These are phyloP conservation scores for Watsonalla binaria DNA, from an alignment of 2,888 invertebrate genomes.

Conservation along the genomic window DNA sequence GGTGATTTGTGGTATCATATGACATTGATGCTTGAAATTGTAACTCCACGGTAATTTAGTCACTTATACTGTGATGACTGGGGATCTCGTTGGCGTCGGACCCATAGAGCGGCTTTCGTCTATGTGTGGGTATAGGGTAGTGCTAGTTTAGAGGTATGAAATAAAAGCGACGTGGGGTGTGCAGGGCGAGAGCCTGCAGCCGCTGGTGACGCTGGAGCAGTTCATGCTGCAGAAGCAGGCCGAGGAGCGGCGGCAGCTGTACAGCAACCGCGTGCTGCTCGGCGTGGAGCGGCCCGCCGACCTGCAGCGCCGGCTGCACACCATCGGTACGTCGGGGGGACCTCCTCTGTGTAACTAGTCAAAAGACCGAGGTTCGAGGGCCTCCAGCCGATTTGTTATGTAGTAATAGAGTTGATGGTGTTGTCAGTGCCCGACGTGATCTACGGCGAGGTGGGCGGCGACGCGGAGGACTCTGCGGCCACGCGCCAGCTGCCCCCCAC, in stretches of 20 bases:
- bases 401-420: neutral
- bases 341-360: too few relatives aligned
- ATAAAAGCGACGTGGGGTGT: slow-evolving; percentile 4
- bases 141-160: neutral
- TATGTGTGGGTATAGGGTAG: too few relatives aligned
- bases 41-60: too few relatives aligned
- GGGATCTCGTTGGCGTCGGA: too few relatives aligned
- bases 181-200: slow-evolving; percentile 77
- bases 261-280: slow-evolving; percentile 75
- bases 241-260: slow-evolving; percentile 78
- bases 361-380: too few relatives aligned
- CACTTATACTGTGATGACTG: too few relatives aligned
- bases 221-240: slow-evolving; percentile 88
- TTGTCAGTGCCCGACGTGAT: slow-evolving; percentile 74
- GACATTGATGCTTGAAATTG: too few relatives aligned
- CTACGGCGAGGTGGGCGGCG: slow-evolving; percentile 60
- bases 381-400: too few relatives aligned
- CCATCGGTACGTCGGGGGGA: too few relatives aligned
- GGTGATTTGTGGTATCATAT: slow-evolving; percentile 6
- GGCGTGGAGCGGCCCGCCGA: slow-evolving; percentile 60
- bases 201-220: slow-evolving; percentile 87
- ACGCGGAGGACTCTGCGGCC: slow-evolving; percentile 9
- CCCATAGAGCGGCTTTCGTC: too few relatives aligned
- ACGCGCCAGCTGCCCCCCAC: slow-evolving; percentile 7
- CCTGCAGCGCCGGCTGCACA: slow-evolving; percentile 39